Evolutionary conservation across 2,113 vertebrate species (phyloP).

Genomic region (Lycocorax pyrrhopterus): DNA sequence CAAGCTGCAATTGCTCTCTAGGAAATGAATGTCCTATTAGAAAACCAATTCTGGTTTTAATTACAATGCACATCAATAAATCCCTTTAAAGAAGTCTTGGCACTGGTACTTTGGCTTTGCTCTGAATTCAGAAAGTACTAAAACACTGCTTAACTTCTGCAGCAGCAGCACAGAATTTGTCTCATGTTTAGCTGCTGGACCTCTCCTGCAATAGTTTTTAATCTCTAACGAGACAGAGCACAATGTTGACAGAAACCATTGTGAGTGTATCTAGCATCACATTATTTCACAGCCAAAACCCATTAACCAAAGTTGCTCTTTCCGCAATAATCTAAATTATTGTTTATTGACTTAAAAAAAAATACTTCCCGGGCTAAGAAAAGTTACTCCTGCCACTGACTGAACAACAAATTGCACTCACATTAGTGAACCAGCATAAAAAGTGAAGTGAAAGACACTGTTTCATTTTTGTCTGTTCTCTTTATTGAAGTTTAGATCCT

Average conservation of each 20-base stretch:
- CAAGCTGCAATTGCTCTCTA: conserved; percentile 33
- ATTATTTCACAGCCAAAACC: not conserved
- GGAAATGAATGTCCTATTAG: conserved; percentile 36
- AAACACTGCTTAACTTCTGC: not conserved
- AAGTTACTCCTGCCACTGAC: not conserved
- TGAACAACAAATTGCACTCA: not conserved
- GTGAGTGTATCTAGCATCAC: not conserved
- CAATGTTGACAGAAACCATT: not conserved
- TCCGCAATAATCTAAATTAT: not conserved
- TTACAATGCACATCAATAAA: conserved; percentile 45
- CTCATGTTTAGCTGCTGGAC: not conserved
- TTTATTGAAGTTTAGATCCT: not conserved
- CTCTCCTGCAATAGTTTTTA: not conserved
- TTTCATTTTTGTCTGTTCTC: not conserved
- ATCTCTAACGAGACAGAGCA: not conserved
- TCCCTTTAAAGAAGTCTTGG: conserved; percentile 1
- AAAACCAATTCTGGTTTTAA: conserved; percentile 52
- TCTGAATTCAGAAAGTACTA: not conserved
- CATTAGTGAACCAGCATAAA: not conserved
- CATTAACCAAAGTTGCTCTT: not conserved
- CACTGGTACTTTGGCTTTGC: not conserved
- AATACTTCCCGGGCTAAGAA: not conserved
- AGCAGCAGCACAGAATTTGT: not conserved
- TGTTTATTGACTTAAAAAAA: not conserved
- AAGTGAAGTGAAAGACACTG: not conserved